Percentiles rank a stretch among this genome's conserved stretches.
Evolutionary conservation across 1,140 invertebrate species (phyloP).

Genomic region (Lepidurus arcticus): DNA sequence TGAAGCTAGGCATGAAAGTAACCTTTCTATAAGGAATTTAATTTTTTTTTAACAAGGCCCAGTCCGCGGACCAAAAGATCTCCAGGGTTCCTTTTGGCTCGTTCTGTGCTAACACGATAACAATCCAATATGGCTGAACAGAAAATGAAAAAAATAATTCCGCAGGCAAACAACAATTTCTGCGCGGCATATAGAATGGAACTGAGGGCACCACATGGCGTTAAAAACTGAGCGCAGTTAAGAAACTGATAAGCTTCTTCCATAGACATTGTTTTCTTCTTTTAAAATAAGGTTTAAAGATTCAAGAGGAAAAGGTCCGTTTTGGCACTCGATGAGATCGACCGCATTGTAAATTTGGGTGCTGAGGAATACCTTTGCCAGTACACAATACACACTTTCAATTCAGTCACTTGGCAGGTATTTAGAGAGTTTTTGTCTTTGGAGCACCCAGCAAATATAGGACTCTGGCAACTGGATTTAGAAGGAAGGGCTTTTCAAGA

Average conservation of each 20-base stretch:
- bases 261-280: not conserved
- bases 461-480: not conserved
- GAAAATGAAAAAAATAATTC: not conserved
- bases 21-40: not conserved
- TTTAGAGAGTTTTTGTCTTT: not conserved
- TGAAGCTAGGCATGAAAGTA: not conserved
- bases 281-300: not conserved
- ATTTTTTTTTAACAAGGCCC: constrained; percentile 5
- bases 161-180: constrained; percentile 5
- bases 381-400: not conserved
- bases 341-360: not conserved
- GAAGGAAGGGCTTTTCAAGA: not conserved
- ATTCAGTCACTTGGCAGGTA: constrained; percentile 1
- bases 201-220: constrained; percentile 5
- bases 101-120: constrained; percentile 1
- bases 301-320: not conserved
- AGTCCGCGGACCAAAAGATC: constrained; percentile 4
- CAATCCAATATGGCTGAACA: not conserved
- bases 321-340: constrained; percentile 18
- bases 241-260: not conserved
- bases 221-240: constrained; percentile 7
- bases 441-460: not conserved
- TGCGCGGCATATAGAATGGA: constrained; percentile 4
- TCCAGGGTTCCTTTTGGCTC: not conserved
- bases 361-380: not conserved